phyloP scores from a whole-genome alignment of 1,140 invertebrate genomes.

The Drosophila repleta region DNA sequence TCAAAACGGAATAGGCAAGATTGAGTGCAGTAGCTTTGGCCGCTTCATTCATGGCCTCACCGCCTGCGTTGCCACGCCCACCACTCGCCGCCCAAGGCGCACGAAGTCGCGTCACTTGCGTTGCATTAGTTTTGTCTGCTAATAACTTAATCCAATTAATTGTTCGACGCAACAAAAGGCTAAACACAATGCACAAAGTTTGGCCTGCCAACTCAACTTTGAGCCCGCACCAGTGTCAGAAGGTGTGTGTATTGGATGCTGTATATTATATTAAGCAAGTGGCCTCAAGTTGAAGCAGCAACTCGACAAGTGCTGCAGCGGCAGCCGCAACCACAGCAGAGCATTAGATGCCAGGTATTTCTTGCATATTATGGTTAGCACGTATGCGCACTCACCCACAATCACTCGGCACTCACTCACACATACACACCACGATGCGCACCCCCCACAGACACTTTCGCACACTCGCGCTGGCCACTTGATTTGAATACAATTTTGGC shows the following conservation, averaged over 20 bases:
- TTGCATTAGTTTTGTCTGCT: slow-evolving; percentile 40
- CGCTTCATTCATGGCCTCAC: background rate
- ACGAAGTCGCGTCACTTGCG: slow-evolving; percentile 6
- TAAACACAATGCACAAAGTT: slow-evolving; percentile 28
- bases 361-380: slow-evolving; percentile 52
- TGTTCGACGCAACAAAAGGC: slow-evolving; percentile 12
- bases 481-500: background rate
- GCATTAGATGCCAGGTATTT: slow-evolving; percentile 51
- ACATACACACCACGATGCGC: slow-evolving; percentile 34
- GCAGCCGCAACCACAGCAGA: slow-evolving; percentile 10
- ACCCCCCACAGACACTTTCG: slow-evolving; percentile 13
- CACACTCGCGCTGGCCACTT: slow-evolving; percentile 19
- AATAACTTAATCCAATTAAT: slow-evolving; percentile 74
- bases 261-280: slow-evolving; percentile 19
- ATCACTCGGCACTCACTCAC: slow-evolving; percentile 23
- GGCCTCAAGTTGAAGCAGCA: slow-evolving; percentile 6
- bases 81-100: too few relatives aligned
- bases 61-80: too few relatives aligned
- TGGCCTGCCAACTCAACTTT: slow-evolving; percentile 15
- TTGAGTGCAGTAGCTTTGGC: slow-evolving; percentile 12
- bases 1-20: background rate
- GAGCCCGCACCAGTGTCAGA: background rate
- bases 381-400: slow-evolving; percentile 40
- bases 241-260: slow-evolving; percentile 8
- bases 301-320: slow-evolving; percentile 12